Percentiles rank a stretch among this genome's conserved stretches.
These are phyloP conservation scores for Hapalemur alaotrensis DNA, from an alignment of 2,797 vertebrate genomes.

Conservation along the genomic window DNA sequence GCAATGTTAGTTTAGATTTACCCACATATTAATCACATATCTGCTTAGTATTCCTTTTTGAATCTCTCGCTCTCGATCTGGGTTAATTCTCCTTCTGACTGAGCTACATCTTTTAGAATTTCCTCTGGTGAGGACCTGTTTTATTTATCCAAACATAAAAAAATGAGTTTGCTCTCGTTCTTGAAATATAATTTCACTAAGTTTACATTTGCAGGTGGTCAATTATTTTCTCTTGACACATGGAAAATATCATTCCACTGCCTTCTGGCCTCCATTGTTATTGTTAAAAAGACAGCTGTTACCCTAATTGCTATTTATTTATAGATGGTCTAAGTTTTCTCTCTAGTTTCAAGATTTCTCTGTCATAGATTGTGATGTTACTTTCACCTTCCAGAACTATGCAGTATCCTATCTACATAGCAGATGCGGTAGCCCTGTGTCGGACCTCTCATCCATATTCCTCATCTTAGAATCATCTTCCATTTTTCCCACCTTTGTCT, in stretches of 20 bases:
- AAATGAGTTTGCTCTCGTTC: background rate
- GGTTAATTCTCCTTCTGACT: slow-evolving; percentile 25
- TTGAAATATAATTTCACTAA: background rate
- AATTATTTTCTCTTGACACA: background rate
- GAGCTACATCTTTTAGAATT: background rate
- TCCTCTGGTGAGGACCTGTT: background rate
- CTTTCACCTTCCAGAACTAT: background rate
- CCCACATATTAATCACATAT: background rate
- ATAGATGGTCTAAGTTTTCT: background rate
- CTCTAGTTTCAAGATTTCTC: background rate
- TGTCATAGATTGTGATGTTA: background rate
- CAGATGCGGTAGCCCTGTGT: background rate
- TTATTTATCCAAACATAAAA: background rate
- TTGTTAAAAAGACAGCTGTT: background rate
- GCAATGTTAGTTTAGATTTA: background rate
- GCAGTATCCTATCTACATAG: background rate
- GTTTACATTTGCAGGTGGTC: background rate
- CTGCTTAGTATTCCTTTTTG: slow-evolving; percentile 14
- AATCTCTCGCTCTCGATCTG: background rate
- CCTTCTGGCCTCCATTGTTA: background rate
- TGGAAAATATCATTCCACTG: background rate
- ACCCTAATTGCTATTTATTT: background rate
- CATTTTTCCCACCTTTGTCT: background rate
- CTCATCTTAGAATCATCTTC: background rate
- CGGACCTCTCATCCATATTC: background rate